Evolutionary conservation across 1,140 invertebrate species (phyloP).

Genomic region (Venturia canescens): DNA sequence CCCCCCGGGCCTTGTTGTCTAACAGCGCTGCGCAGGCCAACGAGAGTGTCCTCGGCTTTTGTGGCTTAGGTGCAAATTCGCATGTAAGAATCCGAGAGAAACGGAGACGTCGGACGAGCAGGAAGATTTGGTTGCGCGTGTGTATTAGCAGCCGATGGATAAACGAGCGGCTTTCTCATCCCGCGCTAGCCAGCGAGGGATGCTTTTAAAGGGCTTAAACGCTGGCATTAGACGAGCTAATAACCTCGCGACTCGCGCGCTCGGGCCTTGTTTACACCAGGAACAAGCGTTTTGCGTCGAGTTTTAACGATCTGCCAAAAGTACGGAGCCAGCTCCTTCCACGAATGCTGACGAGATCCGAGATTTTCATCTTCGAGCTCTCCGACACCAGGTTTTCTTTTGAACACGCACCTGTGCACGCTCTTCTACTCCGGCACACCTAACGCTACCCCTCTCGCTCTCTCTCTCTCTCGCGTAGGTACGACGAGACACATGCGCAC

Average conservation of each 20-base stretch:
- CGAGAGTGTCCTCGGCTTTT: conserved; percentile 47
- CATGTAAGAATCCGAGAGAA: conserved; percentile 59
- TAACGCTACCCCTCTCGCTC: neutral
- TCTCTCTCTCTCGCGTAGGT: neutral
- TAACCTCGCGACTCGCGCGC: neutral
- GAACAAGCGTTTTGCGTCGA: conserved; percentile 35
- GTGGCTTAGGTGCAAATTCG: conserved; percentile 63
- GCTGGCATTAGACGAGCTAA: neutral
- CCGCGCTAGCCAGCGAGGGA: neutral
- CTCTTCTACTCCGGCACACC: conserved; percentile 7
- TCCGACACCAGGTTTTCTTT: conserved; percentile 22
- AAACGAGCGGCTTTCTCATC: neutral
- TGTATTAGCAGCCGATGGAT: neutral
- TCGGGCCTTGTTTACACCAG: neutral
- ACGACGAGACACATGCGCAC: no score
- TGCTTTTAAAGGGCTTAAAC: conserved; percentile 11
- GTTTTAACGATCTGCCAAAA: conserved; percentile 61
- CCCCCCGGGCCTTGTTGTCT: neutral
- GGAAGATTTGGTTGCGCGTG: neutral
- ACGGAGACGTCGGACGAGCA: no score
- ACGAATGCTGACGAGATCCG: conserved; percentile 24
- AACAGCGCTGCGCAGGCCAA: neutral
- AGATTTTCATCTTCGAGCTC: conserved; percentile 13
- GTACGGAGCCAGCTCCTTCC: conserved; percentile 16
- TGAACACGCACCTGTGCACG: conserved; percentile 14